phyloP scores from a whole-genome alignment of 2,888 invertebrate genomes.

The Cheilosia grossa region DNA sequence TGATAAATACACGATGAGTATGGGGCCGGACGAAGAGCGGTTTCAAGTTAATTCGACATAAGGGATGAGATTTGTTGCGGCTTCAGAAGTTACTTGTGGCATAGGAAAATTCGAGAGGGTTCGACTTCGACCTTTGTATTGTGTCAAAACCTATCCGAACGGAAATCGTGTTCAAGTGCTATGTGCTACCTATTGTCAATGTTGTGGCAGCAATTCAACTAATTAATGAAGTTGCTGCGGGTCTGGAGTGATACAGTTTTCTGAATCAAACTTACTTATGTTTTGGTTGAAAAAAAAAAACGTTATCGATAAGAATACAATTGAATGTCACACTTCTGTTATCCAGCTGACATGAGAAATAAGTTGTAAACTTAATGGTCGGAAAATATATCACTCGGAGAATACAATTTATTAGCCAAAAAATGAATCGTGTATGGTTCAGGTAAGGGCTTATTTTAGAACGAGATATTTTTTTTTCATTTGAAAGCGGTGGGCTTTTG shows the following conservation, averaged over 20 bases:
- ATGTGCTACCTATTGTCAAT: not conserved
- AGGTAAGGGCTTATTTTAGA: too few relatives aligned
- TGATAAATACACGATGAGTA: not conserved
- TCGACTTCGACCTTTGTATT: too few relatives aligned
- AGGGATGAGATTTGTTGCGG: slow-evolving; percentile 1
- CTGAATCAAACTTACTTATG: not conserved
- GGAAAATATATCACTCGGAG: too few relatives aligned
- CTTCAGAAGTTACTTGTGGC: not conserved
- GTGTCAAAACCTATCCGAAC: not conserved
- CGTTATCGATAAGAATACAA: too few relatives aligned
- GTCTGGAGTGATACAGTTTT: not conserved
- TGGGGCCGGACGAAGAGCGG: not conserved
- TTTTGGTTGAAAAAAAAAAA: too few relatives aligned
- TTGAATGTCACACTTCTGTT: too few relatives aligned
- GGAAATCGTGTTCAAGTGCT: not conserved
- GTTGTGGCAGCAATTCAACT: not conserved
- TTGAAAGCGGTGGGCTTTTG: too few relatives aligned
- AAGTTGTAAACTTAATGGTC: too few relatives aligned
- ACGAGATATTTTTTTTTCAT: too few relatives aligned
- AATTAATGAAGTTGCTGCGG: not conserved
- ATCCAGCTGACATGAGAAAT: too few relatives aligned
- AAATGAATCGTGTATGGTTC: too few relatives aligned
- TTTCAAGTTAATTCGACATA: not conserved
- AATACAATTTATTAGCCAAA: too few relatives aligned
- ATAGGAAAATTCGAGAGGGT: not conserved